phyloP scores from a whole-genome alignment of 1,140 invertebrate species.

The Trichonephila inaurata region DNA sequence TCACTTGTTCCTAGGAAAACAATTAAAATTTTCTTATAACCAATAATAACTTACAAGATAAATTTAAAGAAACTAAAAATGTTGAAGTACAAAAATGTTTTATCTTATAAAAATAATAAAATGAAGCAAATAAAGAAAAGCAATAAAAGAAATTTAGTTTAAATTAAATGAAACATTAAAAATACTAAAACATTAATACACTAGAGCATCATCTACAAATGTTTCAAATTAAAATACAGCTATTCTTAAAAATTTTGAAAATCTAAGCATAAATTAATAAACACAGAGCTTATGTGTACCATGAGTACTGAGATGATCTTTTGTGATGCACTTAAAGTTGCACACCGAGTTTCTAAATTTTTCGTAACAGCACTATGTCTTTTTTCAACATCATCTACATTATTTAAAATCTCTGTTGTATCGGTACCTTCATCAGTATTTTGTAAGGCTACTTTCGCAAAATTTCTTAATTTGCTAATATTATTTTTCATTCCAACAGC shows the following conservation, averaged over 20 bases:
- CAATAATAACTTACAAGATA: too few relatives aligned
- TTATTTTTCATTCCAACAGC: constrained; percentile 88
- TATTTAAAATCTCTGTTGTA: constrained; percentile 87
- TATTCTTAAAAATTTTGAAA: too few relatives aligned
- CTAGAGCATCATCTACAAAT: too few relatives aligned
- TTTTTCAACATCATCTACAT: constrained; percentile 88
- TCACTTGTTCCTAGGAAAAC: constrained; percentile 82
- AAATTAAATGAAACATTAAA: too few relatives aligned
- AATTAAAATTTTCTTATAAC: not conserved
- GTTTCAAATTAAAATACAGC: too few relatives aligned
- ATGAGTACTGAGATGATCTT: constrained; percentile 92
- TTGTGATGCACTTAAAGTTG: constrained; percentile 91
- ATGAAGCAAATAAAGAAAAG: too few relatives aligned
- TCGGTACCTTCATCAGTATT: constrained; percentile 85
- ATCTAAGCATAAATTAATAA: too few relatives aligned
- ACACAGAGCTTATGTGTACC: constrained; percentile 75
- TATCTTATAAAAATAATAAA: too few relatives aligned
- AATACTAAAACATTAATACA: too few relatives aligned
- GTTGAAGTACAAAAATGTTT: too few relatives aligned
- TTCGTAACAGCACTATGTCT: constrained; percentile 89
- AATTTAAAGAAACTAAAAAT: too few relatives aligned
- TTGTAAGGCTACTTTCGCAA: constrained; percentile 88
- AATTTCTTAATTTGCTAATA: constrained; percentile 86
- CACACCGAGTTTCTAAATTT: constrained; percentile 89
- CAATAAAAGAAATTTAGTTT: too few relatives aligned